Evolutionary conservation across 2,888 invertebrate genomes (phyloP).

Genomic region (Hypomecis punctinalis): DNA sequence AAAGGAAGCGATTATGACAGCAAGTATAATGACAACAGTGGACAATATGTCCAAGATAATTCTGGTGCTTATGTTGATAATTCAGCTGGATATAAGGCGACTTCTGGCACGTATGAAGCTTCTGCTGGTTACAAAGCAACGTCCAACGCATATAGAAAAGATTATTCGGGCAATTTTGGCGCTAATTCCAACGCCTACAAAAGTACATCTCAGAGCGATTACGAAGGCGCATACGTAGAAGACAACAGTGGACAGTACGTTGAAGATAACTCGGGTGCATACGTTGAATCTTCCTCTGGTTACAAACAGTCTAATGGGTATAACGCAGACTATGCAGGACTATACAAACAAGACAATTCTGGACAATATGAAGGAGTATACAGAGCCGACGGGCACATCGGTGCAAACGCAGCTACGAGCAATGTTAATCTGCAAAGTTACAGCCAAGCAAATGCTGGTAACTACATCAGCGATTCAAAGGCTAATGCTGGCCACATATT

Average conservation of each 20-base stretch:
- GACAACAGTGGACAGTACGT: constrained; percentile 19
- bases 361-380: constrained; percentile 68
- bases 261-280: constrained; percentile 32
- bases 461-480: constrained; percentile 66
- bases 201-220: constrained; percentile 4
- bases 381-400: constrained; percentile 64
- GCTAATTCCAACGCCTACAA: constrained; percentile 14
- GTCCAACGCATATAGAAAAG: constrained; percentile 13
- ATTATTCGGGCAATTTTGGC: constrained; percentile 22
- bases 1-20: constrained; percentile 48
- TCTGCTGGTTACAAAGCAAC: constrained; percentile 38
- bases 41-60: constrained; percentile 61
- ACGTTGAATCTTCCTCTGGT: constrained; percentile 23
- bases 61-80: constrained; percentile 58
- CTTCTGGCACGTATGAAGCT: constrained; percentile 45
- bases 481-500: constrained; percentile 73
- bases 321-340: constrained; percentile 55
- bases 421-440: constrained; percentile 49
- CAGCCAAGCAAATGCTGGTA: constrained; percentile 62
- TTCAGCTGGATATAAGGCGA: constrained; percentile 43
- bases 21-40: constrained; percentile 50
- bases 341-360: constrained; percentile 59
- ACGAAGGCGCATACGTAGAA: constrained; percentile 22
- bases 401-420: constrained; percentile 44
- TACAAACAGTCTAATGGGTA: constrained; percentile 28